Base-by-base conservation (phyloP, 1,140 invertebrate genomes). In the Ostrea edulis region DNA sequence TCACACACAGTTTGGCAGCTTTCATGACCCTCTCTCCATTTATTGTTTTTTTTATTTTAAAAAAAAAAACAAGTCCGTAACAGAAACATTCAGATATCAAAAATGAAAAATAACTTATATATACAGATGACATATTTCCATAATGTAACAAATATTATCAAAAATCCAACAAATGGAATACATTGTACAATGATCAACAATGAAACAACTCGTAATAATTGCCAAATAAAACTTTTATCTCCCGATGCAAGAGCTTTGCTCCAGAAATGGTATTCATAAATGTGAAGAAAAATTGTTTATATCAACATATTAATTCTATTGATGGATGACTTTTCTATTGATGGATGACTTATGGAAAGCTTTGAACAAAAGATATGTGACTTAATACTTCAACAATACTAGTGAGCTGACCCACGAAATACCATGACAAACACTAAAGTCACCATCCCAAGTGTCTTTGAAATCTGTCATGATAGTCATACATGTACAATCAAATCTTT, bases 41-140 rank as follows among this genome's bases (percentile, higher is more conserved):
- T 77, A 35, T 62, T 77, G 29, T 77, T 77, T 20, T 62, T 17
- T 62, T 62, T n/a, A n/a, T n/a, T 0, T 20, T 17, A 62, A 62
- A 62, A 77, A 77, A 77, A 35, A 77, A 77, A 68, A 68, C 65
- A 68, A 77, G 68, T 77, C 68, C 25, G 17, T 77, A 77, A 77
- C 68, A 77, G 68, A 77, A 77, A 77, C 68, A 77, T 77, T 77
- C 68, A 77, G 68, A 29, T 77, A 77, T 77, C 25, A 77, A 77
- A 77, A 77, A 77, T 77, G 68, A 77, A 77, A 77, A 77, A 77
- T 77, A 77, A 77, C 29, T 77, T 77, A 77, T 77, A 77, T 77
- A 25, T 77, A 77, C 68, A 77, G 29, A 77, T 77, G 68, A 77
- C 68, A 77, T 5, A 14, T 77, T 77, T 44, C 55, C 55, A 62